Evolutionary conservation across 2,113 vertebrate species (phyloP).

Genomic region (Anas platyrhynchos): DNA sequence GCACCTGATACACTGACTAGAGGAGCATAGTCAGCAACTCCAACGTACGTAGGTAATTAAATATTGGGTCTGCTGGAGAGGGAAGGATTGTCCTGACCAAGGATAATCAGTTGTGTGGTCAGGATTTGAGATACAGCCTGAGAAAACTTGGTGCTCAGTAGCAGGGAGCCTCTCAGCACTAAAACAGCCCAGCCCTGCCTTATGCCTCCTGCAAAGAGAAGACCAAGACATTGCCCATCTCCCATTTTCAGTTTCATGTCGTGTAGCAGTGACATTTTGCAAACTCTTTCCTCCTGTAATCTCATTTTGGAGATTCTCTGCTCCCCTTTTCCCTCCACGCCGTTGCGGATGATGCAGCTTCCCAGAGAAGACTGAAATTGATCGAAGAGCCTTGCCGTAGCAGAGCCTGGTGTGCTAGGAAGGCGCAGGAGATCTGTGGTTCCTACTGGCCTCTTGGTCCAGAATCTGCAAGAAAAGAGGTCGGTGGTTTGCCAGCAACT

Average conservation of each 20-base stretch:
- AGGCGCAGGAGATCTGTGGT: not conserved
- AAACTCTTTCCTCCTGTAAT: not conserved
- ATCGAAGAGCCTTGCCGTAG: not conserved
- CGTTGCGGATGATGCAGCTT: not conserved
- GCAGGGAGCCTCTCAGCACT: not conserved
- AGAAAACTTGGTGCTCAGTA: not conserved
- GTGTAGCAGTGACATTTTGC: not conserved
- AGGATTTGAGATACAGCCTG: not conserved
- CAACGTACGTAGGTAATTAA: not conserved
- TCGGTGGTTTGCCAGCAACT: constrained; percentile 24
- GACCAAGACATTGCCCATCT: not conserved
- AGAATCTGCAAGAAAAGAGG: not conserved
- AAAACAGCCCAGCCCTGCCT: not conserved
- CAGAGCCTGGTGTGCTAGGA: not conserved
- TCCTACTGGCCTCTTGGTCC: not conserved
- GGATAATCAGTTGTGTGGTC: not conserved
- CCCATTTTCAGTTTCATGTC: not conserved
- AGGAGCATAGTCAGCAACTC: not conserved
- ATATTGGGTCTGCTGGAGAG: not conserved
- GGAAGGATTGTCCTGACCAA: not conserved
- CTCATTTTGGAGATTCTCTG: not conserved
- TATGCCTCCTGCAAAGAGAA: not conserved
- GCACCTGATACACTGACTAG: not conserved
- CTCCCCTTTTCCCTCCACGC: not conserved
- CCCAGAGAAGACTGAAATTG: not conserved